These are phyloP conservation scores for Zaprionus obscuricornis DNA, from an alignment of 2,888 invertebrate genomes.

Conservation along the genomic window DNA sequence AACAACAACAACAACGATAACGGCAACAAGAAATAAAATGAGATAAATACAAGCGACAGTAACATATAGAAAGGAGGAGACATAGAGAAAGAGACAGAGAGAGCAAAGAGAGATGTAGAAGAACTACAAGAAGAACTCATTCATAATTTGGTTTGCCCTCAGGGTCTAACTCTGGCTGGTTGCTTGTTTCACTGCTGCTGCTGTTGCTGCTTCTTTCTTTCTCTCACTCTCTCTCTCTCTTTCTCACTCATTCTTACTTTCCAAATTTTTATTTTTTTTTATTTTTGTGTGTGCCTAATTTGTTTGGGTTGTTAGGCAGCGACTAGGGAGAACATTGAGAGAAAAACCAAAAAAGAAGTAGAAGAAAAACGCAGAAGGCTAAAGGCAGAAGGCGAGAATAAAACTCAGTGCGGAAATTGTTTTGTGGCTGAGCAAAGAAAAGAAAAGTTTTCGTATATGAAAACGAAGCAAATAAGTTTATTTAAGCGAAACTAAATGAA, in stretches of 20 bases:
- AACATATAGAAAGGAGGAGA: no score
- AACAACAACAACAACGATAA: neutral
- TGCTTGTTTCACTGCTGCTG: slow-evolving; percentile 25
- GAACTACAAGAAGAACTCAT: slow-evolving; percentile 49
- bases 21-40: slow-evolving; percentile 10
- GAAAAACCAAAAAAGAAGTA: no score
- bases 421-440: slow-evolving; percentile 68
- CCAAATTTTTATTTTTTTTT: slow-evolving; percentile 9
- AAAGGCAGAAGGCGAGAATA: slow-evolving; percentile 19
- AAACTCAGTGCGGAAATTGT: slow-evolving; percentile 60
- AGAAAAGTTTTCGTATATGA: slow-evolving; percentile 68
- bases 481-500: slow-evolving; percentile 59
- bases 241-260: no score
- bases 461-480: slow-evolving; percentile 62
- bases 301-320: slow-evolving; percentile 62
- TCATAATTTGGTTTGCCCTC: slow-evolving; percentile 52
- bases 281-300: slow-evolving; percentile 56
- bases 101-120: slow-evolving; percentile 18
- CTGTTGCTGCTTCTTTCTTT: slow-evolving; percentile 11
- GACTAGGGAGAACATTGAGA: no score
- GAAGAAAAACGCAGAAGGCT: neutral
- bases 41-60: neutral
- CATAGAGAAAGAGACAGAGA: no score
- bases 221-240: no score
- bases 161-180: slow-evolving; percentile 25